A percentile compares a stretch with the other conserved stretches of the same genome.
These are phyloP conservation scores for Meloidogyne exigua DNA, from an alignment of 1,140 invertebrate genomes.

Conservation along the genomic window DNA sequence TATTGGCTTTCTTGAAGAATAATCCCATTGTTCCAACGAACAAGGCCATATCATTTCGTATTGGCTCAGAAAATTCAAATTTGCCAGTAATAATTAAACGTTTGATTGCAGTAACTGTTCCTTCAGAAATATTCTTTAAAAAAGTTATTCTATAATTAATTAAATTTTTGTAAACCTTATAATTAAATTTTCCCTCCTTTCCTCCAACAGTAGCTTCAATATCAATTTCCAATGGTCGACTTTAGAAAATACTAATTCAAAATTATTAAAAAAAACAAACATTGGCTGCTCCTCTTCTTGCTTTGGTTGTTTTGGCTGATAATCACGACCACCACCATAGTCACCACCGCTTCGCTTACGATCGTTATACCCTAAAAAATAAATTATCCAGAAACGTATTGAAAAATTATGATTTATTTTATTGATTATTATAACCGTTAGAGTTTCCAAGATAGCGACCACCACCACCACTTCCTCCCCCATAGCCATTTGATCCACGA, in stretches of 20 bases:
- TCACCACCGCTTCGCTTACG: background rate
- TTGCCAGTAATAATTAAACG: background rate
- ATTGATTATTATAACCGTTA: too few species aligned
- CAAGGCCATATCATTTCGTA: background rate
- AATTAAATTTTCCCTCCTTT: background rate
- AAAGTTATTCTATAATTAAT: background rate
- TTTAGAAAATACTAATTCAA: background rate
- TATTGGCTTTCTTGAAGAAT: background rate
- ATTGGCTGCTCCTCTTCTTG: background rate
- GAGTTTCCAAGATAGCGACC: too few species aligned
- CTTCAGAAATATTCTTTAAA: constrained; percentile 1
- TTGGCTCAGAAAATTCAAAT: background rate
- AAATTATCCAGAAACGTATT: too few species aligned
- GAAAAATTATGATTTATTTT: too few species aligned
- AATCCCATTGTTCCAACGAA: background rate
- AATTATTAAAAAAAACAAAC: background rate
- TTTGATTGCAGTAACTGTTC: background rate
- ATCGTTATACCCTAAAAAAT: background rate
- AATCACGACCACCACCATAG: background rate
- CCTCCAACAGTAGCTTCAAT: background rate
- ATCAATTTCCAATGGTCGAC: background rate
- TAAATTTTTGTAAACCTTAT: background rate
- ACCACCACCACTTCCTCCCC: too few species aligned
- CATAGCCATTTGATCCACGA: too few species aligned
- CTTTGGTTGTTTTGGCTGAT: background rate